A percentile compares a stretch with the other conserved stretches of the same genome.
These are phyloP conservation scores for Poecilia velifera DNA, from an alignment of 2,797 vertebrate species.

Conservation along the genomic window DNA sequence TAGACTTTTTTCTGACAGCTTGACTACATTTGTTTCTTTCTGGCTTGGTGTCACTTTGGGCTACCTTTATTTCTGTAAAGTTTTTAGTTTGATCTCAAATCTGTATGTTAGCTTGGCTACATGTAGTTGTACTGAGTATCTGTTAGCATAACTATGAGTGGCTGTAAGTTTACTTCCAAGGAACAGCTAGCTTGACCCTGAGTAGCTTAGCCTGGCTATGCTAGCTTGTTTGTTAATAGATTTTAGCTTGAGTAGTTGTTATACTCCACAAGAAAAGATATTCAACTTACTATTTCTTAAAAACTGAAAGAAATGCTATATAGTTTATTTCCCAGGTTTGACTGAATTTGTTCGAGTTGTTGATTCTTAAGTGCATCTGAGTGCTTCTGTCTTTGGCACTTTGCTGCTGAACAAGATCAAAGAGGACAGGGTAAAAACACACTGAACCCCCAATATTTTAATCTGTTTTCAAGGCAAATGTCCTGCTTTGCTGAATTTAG, in stretches of 20 bases:
- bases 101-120: not conserved
- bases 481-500: conserved; percentile 41
- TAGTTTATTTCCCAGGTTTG: not conserved
- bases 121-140: not conserved
- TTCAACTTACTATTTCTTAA: not conserved
- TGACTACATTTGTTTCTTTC: not conserved
- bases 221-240: not conserved
- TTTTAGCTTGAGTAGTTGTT: not conserved
- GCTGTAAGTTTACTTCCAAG: not conserved
- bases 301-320: not conserved
- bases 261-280: not conserved
- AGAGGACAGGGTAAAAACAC: conserved; percentile 24
- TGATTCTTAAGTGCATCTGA: not conserved
- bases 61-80: not conserved
- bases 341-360: not conserved
- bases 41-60: too few species aligned
- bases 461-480: conserved; percentile 15
- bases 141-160: not conserved
- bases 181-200: not conserved
- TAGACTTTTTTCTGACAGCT: too few species aligned
- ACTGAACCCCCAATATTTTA: conserved; percentile 25
- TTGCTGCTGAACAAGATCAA: conserved; percentile 47
- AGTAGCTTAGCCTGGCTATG: not conserved
- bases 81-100: not conserved
- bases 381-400: conserved; percentile 45